Conservation (phyloP, 2,797 vertebrate species). For the Fundulus diaphanus region DNA sequence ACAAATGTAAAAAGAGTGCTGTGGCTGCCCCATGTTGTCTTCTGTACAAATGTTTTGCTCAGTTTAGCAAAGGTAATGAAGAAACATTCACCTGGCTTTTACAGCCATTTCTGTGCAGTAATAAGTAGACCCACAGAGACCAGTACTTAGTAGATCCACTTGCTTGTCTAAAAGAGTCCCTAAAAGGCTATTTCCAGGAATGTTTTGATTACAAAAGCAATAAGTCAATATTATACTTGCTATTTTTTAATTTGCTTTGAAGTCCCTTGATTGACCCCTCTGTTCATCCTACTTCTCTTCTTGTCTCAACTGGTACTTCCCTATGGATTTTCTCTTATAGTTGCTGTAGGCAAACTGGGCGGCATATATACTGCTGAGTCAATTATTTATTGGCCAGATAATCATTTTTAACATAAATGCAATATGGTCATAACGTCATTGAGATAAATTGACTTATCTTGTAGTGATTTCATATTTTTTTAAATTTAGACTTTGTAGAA, state of each 20-base stretch:
- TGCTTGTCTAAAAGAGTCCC: slow-evolving; percentile 40
- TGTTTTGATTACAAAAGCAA: slow-evolving; percentile 60
- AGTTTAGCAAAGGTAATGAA: neutral
- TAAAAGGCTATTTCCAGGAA: slow-evolving; percentile 52
- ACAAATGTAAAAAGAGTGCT: neutral
- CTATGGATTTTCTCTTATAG: slow-evolving; percentile 60
- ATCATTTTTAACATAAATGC: slow-evolving; percentile 63
- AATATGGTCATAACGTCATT: slow-evolving; percentile 65
- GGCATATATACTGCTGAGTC: slow-evolving; percentile 61
- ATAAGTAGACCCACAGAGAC: slow-evolving; percentile 34
- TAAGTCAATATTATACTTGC: slow-evolving; percentile 65
- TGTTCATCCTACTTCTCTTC: neutral
- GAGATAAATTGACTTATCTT: slow-evolving; percentile 20
- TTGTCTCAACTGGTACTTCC: slow-evolving; percentile 28
- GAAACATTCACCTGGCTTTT: slow-evolving; percentile 7
- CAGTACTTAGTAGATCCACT: slow-evolving; percentile 35
- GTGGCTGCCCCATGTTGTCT: neutral
- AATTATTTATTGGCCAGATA: slow-evolving; percentile 45
- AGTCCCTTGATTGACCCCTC: slow-evolving; percentile 37
- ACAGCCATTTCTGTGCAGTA: slow-evolving; percentile 25
- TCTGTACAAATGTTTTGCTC: neutral
- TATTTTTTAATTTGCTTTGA: slow-evolving; percentile 39
- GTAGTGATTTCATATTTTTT: neutral
- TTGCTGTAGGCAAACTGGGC: slow-evolving; percentile 45
- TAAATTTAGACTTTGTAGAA: neutral